These are phyloP conservation scores for Ascidia mentula DNA, from an alignment of 23 tunicate genomes.

Conservation along the genomic window DNA sequence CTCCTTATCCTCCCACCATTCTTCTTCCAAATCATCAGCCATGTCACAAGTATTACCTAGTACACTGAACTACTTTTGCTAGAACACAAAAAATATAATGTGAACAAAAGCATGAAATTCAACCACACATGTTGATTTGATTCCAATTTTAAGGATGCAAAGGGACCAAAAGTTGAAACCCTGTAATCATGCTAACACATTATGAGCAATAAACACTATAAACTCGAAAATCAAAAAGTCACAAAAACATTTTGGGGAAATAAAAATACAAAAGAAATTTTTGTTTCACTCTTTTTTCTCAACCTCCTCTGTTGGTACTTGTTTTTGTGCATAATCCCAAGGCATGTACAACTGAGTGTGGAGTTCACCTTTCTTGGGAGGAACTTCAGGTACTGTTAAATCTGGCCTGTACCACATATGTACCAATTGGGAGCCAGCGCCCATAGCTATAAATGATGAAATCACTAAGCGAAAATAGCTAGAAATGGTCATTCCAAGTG, in stretches of 20 bases:
- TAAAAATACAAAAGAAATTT: background rate
- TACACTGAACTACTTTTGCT: no score
- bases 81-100: no score
- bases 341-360: slow-evolving; percentile 66
- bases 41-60: slow-evolving; percentile 14
- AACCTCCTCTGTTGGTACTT: background rate
- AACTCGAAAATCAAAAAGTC: no score
- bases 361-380: slow-evolving; percentile 89
- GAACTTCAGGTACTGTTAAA: slow-evolving; percentile 62
- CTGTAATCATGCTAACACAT: no score
- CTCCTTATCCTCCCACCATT: slow-evolving; percentile 79
- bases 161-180: no score
- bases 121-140: no score
- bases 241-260: background rate
- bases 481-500: slow-evolving; percentile 40
- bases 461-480: slow-evolving; percentile 27
- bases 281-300: background rate
- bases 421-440: slow-evolving; percentile 61
- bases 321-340: no score
- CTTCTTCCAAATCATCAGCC: slow-evolving; percentile 75
- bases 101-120: no score
- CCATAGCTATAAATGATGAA: slow-evolving; percentile 40
- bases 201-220: no score
- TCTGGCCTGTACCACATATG: slow-evolving; percentile 85
- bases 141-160: no score